phyloP scores from a whole-genome alignment of 2,113 vertebrate species.

The Hyaena hyaena region DNA sequence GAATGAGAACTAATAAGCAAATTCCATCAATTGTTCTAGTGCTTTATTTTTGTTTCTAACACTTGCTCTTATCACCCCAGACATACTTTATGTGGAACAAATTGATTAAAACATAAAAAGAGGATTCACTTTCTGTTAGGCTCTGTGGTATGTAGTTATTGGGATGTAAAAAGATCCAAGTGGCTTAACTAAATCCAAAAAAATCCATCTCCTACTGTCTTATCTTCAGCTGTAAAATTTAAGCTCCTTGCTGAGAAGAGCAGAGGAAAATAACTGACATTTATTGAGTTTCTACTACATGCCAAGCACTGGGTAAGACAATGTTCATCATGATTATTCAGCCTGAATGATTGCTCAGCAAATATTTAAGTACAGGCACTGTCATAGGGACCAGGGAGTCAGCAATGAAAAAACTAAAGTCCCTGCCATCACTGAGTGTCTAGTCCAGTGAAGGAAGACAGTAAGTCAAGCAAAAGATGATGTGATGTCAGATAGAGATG shows the following conservation, averaged over 20 bases:
- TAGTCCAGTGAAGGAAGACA: neutral
- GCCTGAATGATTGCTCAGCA: neutral
- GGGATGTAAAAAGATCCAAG: constrained; percentile 65
- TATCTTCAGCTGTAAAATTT: constrained; percentile 37
- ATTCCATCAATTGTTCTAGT: neutral
- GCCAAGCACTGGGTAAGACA: neutral
- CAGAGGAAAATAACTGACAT: neutral
- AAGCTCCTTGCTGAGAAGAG: constrained; percentile 23
- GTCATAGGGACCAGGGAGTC: neutral
- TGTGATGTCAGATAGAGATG: neutral
- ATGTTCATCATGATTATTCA: neutral
- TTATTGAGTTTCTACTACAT: constrained; percentile 28
- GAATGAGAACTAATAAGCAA: neutral
- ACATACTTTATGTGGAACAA: constrained; percentile 73
- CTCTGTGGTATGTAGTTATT: neutral
- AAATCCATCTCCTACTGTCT: constrained; percentile 47
- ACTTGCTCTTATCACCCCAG: constrained; percentile 67
- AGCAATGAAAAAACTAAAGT: neutral
- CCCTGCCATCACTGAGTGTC: neutral
- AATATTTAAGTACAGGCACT: neutral
- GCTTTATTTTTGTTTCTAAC: constrained; percentile 59
- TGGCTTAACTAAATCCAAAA: constrained; percentile 60
- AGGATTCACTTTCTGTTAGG: constrained; percentile 54
- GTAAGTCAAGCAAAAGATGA: neutral
- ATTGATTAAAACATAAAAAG: constrained; percentile 76